These are phyloP conservation scores for Phymastichus coffea DNA, from an alignment of 1,140 invertebrate species.

Conservation along the genomic window DNA sequence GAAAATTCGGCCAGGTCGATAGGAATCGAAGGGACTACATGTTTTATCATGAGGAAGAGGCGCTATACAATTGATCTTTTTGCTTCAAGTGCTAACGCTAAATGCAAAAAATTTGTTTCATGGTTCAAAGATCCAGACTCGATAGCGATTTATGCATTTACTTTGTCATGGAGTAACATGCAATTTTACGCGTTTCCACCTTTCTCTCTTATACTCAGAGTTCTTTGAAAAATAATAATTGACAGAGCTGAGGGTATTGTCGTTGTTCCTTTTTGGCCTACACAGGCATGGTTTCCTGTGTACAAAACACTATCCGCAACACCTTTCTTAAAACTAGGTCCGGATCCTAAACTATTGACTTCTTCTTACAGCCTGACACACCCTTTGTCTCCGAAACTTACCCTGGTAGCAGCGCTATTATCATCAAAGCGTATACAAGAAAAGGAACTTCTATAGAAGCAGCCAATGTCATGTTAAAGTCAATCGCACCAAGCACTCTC, in stretches of 20 bases:
- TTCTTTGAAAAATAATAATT: slow-evolving; percentile 9
- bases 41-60: no score
- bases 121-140: slow-evolving; percentile 27
- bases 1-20: no score
- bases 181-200: slow-evolving; percentile 17
- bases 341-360: slow-evolving; percentile 31
- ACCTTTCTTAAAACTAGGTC: slow-evolving; percentile 4
- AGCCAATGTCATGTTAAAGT: slow-evolving; percentile 21
- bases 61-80: no score
- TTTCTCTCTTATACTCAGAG: slow-evolving; percentile 5
- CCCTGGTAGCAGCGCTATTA: slow-evolving; percentile 33
- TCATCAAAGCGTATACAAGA: slow-evolving; percentile 31
- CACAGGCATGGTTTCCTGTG: slow-evolving; percentile 25
- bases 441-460: slow-evolving; percentile 24
- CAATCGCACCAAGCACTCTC: not conserved
- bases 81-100: slow-evolving; percentile 30
- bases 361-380: slow-evolving; percentile 29
- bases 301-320: not conserved
- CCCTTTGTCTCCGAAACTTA: slow-evolving; percentile 27
- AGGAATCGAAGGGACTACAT: no score
- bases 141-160: slow-evolving; percentile 27
- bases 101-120: slow-evolving; percentile 27
- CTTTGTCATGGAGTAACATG: slow-evolving; percentile 10
- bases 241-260: slow-evolving; percentile 14
- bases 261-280: slow-evolving; percentile 10